phyloP scores from a whole-genome alignment of 2,797 vertebrate species.

The Liparis tanakae region DNA sequence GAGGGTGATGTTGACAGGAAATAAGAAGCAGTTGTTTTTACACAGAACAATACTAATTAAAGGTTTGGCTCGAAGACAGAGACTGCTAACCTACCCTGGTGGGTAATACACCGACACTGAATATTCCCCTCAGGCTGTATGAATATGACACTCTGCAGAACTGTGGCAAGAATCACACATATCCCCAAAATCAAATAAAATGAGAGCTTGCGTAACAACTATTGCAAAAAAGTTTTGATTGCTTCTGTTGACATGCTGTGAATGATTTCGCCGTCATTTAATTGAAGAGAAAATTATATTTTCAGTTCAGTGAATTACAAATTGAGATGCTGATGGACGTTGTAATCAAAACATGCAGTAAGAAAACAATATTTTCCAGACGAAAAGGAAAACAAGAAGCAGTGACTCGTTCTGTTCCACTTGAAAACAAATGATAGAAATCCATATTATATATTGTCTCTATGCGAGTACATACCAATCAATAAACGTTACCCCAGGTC shows the following conservation, averaged over 20 bases:
- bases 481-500: background rate
- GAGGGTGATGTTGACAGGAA: conserved; percentile 69
- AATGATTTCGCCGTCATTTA: conserved; percentile 28
- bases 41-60: conserved; percentile 76
- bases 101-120: conserved; percentile 53
- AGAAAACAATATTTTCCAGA: background rate
- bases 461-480: background rate
- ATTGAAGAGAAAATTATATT: conserved; percentile 22
- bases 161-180: conserved; percentile 41
- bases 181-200: conserved; percentile 16
- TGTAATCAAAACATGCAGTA: conserved; percentile 9
- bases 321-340: conserved; percentile 25
- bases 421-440: background rate
- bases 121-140: conserved; percentile 54
- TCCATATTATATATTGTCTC: background rate
- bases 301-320: conserved; percentile 27
- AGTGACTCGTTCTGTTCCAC: background rate
- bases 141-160: conserved; percentile 55
- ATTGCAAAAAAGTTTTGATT: conserved; percentile 41
- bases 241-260: conserved; percentile 3
- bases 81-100: conserved; percentile 62
- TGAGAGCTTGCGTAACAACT: conserved; percentile 23
- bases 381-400: background rate
- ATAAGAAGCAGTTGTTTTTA: conserved; percentile 66
- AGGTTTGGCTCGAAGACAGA: conserved; percentile 67